Conservation (phyloP, 2,797 vertebrate genomes). For the Poecile montanus region DNA sequence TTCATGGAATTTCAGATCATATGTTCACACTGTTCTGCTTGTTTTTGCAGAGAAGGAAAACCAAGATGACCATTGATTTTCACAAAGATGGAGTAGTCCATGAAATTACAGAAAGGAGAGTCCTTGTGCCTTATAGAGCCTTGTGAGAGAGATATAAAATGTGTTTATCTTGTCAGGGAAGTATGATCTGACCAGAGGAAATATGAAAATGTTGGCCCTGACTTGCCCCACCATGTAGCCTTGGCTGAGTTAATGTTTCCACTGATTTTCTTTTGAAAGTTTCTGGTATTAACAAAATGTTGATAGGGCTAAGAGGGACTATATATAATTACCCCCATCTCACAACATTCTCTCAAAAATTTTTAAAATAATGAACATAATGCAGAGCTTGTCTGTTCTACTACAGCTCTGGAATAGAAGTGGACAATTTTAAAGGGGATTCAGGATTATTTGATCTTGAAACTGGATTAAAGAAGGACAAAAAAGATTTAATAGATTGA, state of each 20-base stretch:
- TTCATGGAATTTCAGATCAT: not conserved
- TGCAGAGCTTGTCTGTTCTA: not conserved
- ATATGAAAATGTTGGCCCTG: fast-evolving
- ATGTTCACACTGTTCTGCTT: not conserved
- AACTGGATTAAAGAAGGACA: not conserved
- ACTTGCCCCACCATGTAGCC: fast-evolving
- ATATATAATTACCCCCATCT: not conserved
- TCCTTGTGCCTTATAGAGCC: not conserved
- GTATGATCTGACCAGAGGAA: fast-evolving
- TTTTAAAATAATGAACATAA: not conserved
- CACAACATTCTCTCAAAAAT: not conserved
- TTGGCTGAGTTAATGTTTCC: not conserved
- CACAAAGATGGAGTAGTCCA: not conserved
- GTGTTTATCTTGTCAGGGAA: not conserved
- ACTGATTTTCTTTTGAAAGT: not conserved
- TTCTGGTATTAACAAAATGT: not conserved
- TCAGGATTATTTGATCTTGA: not conserved
- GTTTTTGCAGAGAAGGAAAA: not conserved
- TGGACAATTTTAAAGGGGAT: not conserved
- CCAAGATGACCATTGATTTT: not conserved
- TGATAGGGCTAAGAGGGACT: not conserved
- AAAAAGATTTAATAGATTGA: not conserved
- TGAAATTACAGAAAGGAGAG: not conserved
- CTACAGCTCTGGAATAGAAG: not conserved
- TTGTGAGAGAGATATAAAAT: not conserved